Percentiles rank a stretch among this genome's conserved stretches.
phyloP scores from a whole-genome alignment of 2,888 invertebrate genomes.

The Trissonchulus sp. region DNA sequence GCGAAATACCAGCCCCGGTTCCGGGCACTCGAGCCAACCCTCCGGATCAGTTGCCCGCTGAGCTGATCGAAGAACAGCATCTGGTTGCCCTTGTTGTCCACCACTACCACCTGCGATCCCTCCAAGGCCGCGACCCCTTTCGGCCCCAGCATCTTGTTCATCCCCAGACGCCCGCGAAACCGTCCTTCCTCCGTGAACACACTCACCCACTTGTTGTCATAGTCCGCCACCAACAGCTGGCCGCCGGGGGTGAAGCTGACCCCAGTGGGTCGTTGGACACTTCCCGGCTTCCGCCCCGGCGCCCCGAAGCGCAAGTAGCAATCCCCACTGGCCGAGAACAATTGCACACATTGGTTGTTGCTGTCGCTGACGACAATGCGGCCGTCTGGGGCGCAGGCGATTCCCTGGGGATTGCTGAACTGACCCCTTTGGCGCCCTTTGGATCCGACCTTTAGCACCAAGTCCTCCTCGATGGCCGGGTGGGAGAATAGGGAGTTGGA shows the following conservation, averaged over 20 bases:
- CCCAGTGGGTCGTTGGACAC: slow-evolving; percentile 59
- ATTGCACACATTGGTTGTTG: slow-evolving; percentile 57
- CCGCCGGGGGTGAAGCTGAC: slow-evolving; percentile 42
- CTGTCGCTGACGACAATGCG: slow-evolving; percentile 57
- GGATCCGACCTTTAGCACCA: slow-evolving; percentile 55
- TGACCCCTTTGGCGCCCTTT: slow-evolving; percentile 58
- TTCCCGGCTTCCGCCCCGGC: slow-evolving; percentile 57
- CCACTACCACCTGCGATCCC: slow-evolving; percentile 58
- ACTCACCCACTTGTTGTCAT: slow-evolving; percentile 59
- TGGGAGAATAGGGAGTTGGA: background rate
- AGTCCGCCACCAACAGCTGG: slow-evolving; percentile 56
- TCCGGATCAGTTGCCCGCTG: slow-evolving; percentile 57
- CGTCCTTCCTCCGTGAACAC: slow-evolving; percentile 57
- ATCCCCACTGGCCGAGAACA: slow-evolving; percentile 53
- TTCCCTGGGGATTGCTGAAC: slow-evolving; percentile 59
- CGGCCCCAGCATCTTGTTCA: slow-evolving; percentile 57
- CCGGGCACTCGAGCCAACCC: slow-evolving; percentile 47
- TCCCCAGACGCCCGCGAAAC: slow-evolving; percentile 56
- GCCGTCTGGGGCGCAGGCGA: slow-evolving; percentile 53
- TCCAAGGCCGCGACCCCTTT: slow-evolving; percentile 58
- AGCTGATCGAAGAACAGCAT: slow-evolving; percentile 56
- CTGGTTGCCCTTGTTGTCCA: slow-evolving; percentile 58
- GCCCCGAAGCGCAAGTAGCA: slow-evolving; percentile 55
- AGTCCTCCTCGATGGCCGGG: slow-evolving; percentile 55
- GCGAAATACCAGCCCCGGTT: slow-evolving; percentile 49